A percentile compares a stretch with the other conserved stretches of the same genome.
These are phyloP conservation scores for Coenonympha glycerion DNA, from an alignment of 2,888 invertebrate species.

Conservation along the genomic window DNA sequence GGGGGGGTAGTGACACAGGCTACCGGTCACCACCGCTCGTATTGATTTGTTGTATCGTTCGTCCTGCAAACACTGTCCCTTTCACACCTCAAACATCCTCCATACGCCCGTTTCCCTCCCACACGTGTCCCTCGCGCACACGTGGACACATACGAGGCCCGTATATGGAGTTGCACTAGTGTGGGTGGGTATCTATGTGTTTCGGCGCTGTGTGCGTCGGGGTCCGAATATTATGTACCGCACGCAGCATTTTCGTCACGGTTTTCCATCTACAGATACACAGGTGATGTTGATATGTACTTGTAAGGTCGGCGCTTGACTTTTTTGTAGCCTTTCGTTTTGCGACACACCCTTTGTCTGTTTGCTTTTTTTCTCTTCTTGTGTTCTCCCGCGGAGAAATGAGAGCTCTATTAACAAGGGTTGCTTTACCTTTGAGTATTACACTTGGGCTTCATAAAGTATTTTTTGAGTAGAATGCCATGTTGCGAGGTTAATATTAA, in stretches of 20 bases:
- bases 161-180: slow-evolving; percentile 37
- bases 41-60: slow-evolving; percentile 78
- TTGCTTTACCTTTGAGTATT: slow-evolving; percentile 23
- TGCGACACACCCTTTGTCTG: slow-evolving; percentile 33
- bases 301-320: slow-evolving; percentile 32
- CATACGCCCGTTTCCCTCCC: slow-evolving; percentile 41
- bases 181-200: slow-evolving; percentile 44
- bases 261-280: slow-evolving; percentile 45
- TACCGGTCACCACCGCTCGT: slow-evolving; percentile 77
- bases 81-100: slow-evolving; percentile 43
- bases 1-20: slow-evolving; percentile 71
- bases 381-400: slow-evolving; percentile 26
- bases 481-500: background rate
- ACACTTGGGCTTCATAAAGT: slow-evolving; percentile 14
- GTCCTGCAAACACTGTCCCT: slow-evolving; percentile 70
- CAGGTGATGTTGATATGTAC: slow-evolving; percentile 34
- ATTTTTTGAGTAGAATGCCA: slow-evolving; percentile 13
- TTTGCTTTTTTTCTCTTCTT: slow-evolving; percentile 28
- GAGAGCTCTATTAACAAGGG: slow-evolving; percentile 31
- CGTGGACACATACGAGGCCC: slow-evolving; percentile 60
- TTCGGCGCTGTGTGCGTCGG: slow-evolving; percentile 53
- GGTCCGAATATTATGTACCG: slow-evolving; percentile 67
- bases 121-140: slow-evolving; percentile 60
- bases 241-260: slow-evolving; percentile 60
- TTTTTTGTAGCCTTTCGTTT: slow-evolving; percentile 35